Evolutionary conservation across 2,797 vertebrate genomes (phyloP).

Genomic region (Poecilia picta): DNA sequence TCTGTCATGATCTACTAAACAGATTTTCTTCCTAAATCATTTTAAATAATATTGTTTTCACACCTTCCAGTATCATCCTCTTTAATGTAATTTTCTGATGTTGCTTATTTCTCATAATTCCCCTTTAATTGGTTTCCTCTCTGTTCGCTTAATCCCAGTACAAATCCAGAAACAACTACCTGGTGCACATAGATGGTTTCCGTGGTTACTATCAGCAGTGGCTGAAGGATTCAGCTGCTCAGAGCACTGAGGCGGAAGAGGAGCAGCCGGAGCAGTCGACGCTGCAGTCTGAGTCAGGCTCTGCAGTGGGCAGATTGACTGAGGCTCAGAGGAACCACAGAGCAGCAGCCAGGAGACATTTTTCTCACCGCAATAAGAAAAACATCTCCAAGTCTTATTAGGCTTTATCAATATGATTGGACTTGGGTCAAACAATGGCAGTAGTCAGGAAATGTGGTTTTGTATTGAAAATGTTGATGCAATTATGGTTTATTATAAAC

Average conservation of each 20-base stretch:
- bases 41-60: background rate
- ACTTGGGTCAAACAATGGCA: background rate
- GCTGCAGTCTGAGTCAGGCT: conserved; percentile 7
- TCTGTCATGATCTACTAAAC: background rate
- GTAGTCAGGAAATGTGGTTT: background rate
- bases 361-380: background rate
- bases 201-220: conserved; percentile 93
- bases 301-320: conserved; percentile 25
- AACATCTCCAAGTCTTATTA: background rate
- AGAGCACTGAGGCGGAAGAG: conserved; percentile 53
- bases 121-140: background rate
- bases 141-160: conserved; percentile 76
- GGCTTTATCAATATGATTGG: background rate
- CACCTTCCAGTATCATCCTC: background rate
- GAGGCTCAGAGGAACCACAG: conserved; percentile 47
- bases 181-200: conserved; percentile 94
- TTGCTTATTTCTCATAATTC: background rate
- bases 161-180: conserved; percentile 88
- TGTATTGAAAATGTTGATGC: background rate
- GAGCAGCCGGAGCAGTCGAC: background rate
- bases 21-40: background rate
- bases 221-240: conserved; percentile 87
- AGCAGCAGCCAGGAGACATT: conserved; percentile 50
- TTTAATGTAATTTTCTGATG: background rate
- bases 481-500: background rate